A percentile compares a stretch with the other conserved stretches of the same genome.
phyloP scores from a whole-genome alignment of 2,888 invertebrate genomes.

The Neoascia interrupta region DNA sequence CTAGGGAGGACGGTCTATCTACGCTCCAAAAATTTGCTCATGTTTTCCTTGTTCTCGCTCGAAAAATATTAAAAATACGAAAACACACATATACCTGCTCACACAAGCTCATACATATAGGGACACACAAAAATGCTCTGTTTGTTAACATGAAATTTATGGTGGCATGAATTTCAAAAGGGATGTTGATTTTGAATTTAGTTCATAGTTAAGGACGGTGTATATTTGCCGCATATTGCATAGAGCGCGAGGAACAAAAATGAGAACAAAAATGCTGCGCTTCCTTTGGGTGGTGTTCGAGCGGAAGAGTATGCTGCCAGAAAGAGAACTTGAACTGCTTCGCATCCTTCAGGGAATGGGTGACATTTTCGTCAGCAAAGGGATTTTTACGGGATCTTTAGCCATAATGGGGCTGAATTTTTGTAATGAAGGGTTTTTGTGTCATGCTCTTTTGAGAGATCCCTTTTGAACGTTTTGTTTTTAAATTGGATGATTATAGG shows the following conservation, averaged over 20 bases:
- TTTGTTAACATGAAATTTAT: slow-evolving; percentile 66
- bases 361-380: background rate
- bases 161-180: slow-evolving; percentile 58
- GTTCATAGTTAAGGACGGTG: slow-evolving; percentile 42
- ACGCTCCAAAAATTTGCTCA: slow-evolving; percentile 18
- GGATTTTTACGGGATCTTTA: background rate
- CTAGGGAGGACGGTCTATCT: too few species aligned
- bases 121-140: slow-evolving; percentile 35
- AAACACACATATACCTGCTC: slow-evolving; percentile 1
- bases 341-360: too few species aligned
- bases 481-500: too few species aligned
- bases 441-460: background rate
- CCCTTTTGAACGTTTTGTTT: too few species aligned
- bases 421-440: background rate
- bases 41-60: slow-evolving; percentile 33
- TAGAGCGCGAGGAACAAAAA: background rate
- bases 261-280: slow-evolving; percentile 13
- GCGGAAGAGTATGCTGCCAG: background rate
- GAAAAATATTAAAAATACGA: slow-evolving; percentile 44
- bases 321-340: background rate
- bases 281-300: slow-evolving; percentile 5
- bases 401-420: background rate
- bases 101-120: background rate
- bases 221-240: background rate
- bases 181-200: slow-evolving; percentile 68